Evolutionary conservation across 2,797 vertebrate genomes (phyloP), one percentile per base, ranked within the genome.

Genomic region (Vultur gryphus): DNA sequence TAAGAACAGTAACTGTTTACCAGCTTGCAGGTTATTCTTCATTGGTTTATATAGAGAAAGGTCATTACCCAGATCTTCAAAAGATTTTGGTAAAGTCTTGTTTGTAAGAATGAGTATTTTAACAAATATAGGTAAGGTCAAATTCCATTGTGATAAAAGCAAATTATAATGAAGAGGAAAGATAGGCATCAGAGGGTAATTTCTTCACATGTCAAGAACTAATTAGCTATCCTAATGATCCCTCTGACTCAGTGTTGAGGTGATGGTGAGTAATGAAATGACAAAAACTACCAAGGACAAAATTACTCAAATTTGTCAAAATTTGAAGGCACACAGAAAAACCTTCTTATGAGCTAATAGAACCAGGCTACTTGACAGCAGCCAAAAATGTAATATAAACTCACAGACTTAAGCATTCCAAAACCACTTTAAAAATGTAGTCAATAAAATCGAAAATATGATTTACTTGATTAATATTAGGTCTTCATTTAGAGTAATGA

Each of bases 251-350:
- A 91, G 44, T 46, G n/a, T 58, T 78, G 91, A 95, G 62, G 55
- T 92, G 80, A 93, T 28, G 12, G 31, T 78, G 71, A 96, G 72
- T 69, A 93, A 91, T 49, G 66, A 88, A 94, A 90, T 79, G 31
- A 89, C 54, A 94, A 83, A 91, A 95, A 79, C 49, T 82, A 94
- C n/a, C 31, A 90, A 82, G 66, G 43, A 95, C 48, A 89, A 84
- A 89, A 90, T 73, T 79, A 75, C 21, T 79, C 65, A 82, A 76
- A 86, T 80, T 79, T 46, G 37, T 90, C 58, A 80, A 91, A 94
- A 94, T 33, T 48, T 52, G 66, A 84, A 94, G 59, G 26, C 25
- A 75, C 25, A 75, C 39, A 69, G 59, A 88, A 87, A 85, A 95
- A 81, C 10, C 15, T 39, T 70, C 59, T 48, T 62, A 55, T 10